Evolutionary conservation across 2,113 vertebrate genomes (phyloP).

Genomic region (Paratilapia polleni): DNA sequence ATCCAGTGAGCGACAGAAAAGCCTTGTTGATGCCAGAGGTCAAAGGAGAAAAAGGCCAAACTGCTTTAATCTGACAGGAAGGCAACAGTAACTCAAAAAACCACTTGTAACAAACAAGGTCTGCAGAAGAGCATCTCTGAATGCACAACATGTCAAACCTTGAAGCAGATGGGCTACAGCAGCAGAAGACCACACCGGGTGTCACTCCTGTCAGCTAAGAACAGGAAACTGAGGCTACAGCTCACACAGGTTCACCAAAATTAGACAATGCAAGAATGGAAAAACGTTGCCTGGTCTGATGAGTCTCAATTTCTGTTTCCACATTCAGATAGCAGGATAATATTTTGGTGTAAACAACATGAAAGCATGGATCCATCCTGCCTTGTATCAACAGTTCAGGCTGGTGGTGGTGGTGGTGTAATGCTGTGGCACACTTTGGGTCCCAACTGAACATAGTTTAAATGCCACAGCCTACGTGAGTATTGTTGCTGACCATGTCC

Average conservation of each 20-base stretch:
- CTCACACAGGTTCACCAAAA: neutral
- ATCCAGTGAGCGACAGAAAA: neutral
- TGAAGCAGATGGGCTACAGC: no score
- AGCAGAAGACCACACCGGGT: no score
- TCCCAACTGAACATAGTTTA: neutral
- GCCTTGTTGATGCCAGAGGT: neutral
- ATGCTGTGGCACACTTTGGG: accelerated
- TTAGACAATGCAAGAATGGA: neutral
- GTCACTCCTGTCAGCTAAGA: neutral
- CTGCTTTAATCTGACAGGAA: neutral
- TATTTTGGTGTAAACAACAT: neutral
- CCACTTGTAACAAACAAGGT: no score
- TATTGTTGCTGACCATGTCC: no score
- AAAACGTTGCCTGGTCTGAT: neutral
- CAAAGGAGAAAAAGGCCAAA: neutral
- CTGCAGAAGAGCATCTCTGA: no score
- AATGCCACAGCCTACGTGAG: neutral
- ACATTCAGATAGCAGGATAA: neutral
- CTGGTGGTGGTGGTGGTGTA: neutral
- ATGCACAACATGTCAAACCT: no score
- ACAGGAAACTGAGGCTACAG: neutral
- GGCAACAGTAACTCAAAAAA: no score
- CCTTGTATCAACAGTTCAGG: neutral
- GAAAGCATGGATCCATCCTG: neutral
- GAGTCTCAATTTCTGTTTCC: neutral